Evolutionary conservation across 2,888 invertebrate species (phyloP).

Genomic region (Chaitophorus viminalis): DNA sequence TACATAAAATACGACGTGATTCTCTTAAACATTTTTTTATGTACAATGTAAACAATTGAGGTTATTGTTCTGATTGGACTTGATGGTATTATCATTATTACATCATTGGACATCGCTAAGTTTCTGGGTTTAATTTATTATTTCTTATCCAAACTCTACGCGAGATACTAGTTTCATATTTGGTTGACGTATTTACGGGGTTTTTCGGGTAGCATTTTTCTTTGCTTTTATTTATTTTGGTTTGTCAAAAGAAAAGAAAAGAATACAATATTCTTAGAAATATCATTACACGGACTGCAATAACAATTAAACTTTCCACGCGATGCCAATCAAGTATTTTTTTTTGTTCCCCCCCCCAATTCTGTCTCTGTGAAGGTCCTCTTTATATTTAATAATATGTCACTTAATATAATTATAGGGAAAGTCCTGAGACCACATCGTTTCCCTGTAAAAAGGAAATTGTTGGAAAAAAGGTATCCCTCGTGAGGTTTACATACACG

Average conservation of each 20-base stretch:
- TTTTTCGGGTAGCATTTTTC: not conserved
- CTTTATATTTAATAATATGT: not conserved
- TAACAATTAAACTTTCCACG: not conserved
- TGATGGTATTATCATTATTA: too few relatives aligned
- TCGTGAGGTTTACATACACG: not conserved
- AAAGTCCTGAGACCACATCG: not conserved
- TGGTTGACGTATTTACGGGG: too few relatives aligned
- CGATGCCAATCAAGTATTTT: not conserved
- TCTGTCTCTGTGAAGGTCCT: not conserved
- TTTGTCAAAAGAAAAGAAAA: not conserved
- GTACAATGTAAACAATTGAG: too few relatives aligned
- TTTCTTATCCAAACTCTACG: too few relatives aligned
- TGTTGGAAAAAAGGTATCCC: not conserved
- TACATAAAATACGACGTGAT: too few relatives aligned
- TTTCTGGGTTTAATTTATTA: too few relatives aligned
- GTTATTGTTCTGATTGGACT: too few relatives aligned
- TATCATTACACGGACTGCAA: not conserved
- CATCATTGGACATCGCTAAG: too few relatives aligned
- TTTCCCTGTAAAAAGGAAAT: slow-evolving; percentile 23
- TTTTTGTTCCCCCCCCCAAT: not conserved
- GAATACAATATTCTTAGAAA: not conserved
- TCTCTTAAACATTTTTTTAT: too few relatives aligned
- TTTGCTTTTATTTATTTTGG: too few relatives aligned
- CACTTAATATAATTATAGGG: not conserved
- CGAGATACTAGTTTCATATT: too few relatives aligned